Evolutionary conservation across 53 echinoderm and acorn worm species (phyloP).

Genomic region (Paracentrotus lividus): DNA sequence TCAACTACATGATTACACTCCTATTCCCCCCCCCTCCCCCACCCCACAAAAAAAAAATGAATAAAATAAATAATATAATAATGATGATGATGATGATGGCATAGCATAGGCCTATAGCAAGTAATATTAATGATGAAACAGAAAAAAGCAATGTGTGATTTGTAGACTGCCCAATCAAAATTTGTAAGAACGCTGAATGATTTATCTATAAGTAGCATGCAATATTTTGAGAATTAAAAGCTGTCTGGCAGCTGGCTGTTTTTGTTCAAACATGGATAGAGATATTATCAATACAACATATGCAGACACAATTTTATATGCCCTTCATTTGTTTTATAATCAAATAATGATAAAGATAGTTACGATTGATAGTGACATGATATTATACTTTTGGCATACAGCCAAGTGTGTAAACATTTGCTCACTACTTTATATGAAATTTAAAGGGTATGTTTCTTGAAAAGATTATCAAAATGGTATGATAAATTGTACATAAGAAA

Average conservation of each 20-base stretch:
- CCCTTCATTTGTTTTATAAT: not conserved
- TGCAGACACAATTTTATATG: not conserved
- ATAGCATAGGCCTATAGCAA: no score
- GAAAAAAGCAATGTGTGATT: no score
- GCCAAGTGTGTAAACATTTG: not conserved
- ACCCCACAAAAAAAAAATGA: no score
- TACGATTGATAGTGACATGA: slow-evolving; percentile 23
- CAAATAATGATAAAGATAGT: not conserved
- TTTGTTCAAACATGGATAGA: slow-evolving; percentile 8
- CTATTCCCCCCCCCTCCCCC: no score
- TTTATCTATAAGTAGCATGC: not conserved
- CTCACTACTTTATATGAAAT: not conserved
- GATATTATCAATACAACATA: not conserved
- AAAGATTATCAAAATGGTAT: not conserved
- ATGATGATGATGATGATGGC: no score
- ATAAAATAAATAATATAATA: no score
- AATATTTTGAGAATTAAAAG: not conserved
- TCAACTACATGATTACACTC: no score
- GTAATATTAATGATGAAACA: no score
- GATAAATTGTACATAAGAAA: not conserved
- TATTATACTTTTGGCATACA: not conserved
- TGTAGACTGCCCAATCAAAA: no score
- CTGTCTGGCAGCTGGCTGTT: not conserved
- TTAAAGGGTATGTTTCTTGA: not conserved
- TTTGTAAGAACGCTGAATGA: not conserved